Evolutionary conservation across 1,140 invertebrate species (phyloP).

Genomic region (Idris sp.): DNA sequence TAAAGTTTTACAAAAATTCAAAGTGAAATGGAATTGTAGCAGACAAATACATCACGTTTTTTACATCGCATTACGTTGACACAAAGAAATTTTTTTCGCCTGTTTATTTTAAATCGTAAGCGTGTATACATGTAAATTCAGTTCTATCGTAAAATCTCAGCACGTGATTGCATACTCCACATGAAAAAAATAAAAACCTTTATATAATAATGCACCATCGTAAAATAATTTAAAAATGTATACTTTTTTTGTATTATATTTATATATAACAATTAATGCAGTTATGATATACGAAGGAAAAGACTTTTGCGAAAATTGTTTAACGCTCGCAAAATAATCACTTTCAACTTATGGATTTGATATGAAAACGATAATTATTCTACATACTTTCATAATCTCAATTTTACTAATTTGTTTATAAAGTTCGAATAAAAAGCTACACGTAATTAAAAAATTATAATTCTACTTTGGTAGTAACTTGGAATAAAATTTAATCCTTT

Average conservation of each 20-base stretch:
- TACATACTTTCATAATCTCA: slow-evolving; percentile 41
- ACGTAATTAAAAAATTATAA: too few relatives aligned
- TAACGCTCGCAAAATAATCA: background rate
- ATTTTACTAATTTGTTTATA: slow-evolving; percentile 31
- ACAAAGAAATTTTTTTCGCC: slow-evolving; percentile 10
- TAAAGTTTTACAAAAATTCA: too few relatives aligned
- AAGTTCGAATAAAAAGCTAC: slow-evolving; percentile 42
- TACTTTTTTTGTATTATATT: slow-evolving; percentile 6
- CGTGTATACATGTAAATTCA: slow-evolving; percentile 4
- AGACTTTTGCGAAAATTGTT: background rate
- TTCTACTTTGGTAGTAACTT: slow-evolving; percentile 51
- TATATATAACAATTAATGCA: slow-evolving; percentile 6
- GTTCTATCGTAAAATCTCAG: slow-evolving; percentile 9
- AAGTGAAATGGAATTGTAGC: too few relatives aligned
- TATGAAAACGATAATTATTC: slow-evolving; percentile 16
- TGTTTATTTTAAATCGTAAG: background rate
- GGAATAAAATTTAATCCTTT: too few relatives aligned
- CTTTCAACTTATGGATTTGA: slow-evolving; percentile 1
- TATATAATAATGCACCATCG: slow-evolving; percentile 18
- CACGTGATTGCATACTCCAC: background rate
- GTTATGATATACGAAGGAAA: slow-evolving; percentile 2
- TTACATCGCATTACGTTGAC: background rate
- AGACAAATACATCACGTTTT: slow-evolving; percentile 6
- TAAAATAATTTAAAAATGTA: slow-evolving; percentile 20
- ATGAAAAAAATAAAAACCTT: slow-evolving; percentile 15